Percentiles rank a stretch among this genome's conserved stretches.
phyloP scores from a whole-genome alignment of 2,888 invertebrate species.

The Lordiphosa andalusiaca region DNA sequence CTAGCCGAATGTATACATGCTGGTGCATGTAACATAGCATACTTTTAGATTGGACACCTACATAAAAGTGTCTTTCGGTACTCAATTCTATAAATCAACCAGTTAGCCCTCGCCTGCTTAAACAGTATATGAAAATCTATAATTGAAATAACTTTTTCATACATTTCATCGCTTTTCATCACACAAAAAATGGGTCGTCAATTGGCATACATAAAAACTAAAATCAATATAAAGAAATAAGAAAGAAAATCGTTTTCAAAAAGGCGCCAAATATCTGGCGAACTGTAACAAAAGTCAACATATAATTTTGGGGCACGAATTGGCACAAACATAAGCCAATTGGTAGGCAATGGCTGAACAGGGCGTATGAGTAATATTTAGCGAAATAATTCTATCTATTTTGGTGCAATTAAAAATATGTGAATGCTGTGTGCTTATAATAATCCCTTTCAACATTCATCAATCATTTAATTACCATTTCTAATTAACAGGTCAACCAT shows the following conservation, averaged over 20 bases:
- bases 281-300: conserved; percentile 15
- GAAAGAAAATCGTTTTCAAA: conserved; percentile 14
- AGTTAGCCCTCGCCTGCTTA: too few relatives aligned
- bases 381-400: not conserved
- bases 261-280: conserved; percentile 25
- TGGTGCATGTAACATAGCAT: too few relatives aligned
- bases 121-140: too few relatives aligned
- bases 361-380: not conserved
- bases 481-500: conserved; percentile 24
- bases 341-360: conserved; percentile 35
- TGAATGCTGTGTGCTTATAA: conserved; percentile 7
- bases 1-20: too few relatives aligned
- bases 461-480: conserved; percentile 19
- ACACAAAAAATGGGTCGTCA: conserved; percentile 18
- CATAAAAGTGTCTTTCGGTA: too few relatives aligned
- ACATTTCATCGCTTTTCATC: conserved; percentile 5
- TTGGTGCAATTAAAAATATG: conserved; percentile 6
- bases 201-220: conserved; percentile 1
- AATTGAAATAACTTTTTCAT: not conserved
- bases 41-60: too few relatives aligned
- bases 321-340: conserved; percentile 44
- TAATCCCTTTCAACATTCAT: not conserved
- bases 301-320: conserved; percentile 16
- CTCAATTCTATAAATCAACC: too few relatives aligned
- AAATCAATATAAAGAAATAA: conserved; percentile 25